phyloP scores from a whole-genome alignment of 2,113 vertebrate species.

The Alosa alosa region DNA sequence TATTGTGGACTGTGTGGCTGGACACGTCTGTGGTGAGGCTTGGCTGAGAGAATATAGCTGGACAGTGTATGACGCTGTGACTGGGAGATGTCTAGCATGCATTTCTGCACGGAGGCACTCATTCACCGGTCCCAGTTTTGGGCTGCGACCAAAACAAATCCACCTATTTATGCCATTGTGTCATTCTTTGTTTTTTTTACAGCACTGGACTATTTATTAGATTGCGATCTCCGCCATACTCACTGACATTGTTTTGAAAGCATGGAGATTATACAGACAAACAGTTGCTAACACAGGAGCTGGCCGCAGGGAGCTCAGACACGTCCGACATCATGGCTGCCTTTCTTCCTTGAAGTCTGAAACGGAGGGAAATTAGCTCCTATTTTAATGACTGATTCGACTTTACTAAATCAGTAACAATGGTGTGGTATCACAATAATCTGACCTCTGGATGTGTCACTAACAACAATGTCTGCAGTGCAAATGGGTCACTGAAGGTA shows the following conservation, averaged over 20 bases:
- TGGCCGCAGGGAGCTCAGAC: conserved; percentile 36
- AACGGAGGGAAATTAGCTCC: neutral
- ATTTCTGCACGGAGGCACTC: conserved; percentile 40
- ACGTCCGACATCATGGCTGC: conserved; percentile 37
- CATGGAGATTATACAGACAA: conserved; percentile 10
- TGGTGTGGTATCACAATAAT: neutral
- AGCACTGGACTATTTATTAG: conserved; percentile 32
- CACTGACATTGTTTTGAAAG: conserved; percentile 35
- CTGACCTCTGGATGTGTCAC: neutral
- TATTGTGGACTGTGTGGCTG: neutral
- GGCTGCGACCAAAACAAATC: conserved; percentile 42
- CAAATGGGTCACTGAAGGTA: neutral
- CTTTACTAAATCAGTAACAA: neutral
- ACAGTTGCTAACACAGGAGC: conserved; percentile 27
- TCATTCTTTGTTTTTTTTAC: conserved; percentile 44
- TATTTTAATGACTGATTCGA: neutral
- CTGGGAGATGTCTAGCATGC: neutral
- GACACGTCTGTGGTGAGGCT: neutral
- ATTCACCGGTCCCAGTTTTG: conserved; percentile 37
- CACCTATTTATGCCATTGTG: conserved; percentile 41
- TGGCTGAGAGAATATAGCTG: neutral
- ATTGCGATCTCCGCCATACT: conserved; percentile 47
- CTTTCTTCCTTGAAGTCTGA: neutral
- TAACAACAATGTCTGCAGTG: neutral
- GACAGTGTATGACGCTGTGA: neutral